A percentile compares a stretch with the other conserved stretches of the same genome.
Conservation (phyloP, 2,797 vertebrate genomes). For the Agapornis canus region DNA sequence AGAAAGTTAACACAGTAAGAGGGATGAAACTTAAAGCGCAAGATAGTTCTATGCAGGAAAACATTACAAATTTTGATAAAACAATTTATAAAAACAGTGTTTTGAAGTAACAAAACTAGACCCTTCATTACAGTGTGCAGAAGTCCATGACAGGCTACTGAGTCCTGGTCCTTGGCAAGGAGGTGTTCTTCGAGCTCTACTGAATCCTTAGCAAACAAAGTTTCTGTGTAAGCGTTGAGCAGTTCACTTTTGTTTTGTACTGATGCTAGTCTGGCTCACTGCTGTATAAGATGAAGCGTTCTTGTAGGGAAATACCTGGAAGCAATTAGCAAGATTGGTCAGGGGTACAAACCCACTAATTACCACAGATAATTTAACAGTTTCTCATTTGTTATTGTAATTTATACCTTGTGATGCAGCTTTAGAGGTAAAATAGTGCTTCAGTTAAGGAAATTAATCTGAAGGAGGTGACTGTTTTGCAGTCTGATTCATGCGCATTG, state of each 20-base stretch:
- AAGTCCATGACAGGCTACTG: neutral
- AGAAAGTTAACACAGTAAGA: neutral
- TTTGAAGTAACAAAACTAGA: neutral
- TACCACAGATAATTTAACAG: neutral
- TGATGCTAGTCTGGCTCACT: neutral
- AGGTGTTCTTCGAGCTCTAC: neutral
- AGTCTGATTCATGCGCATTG: constrained; percentile 5
- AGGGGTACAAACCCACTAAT: neutral
- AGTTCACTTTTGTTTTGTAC: neutral
- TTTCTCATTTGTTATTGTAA: neutral
- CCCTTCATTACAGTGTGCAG: neutral
- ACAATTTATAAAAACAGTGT: neutral
- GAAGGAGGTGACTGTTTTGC: neutral
- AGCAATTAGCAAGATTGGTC: neutral
- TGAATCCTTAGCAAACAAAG: neutral
- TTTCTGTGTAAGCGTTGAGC: neutral
- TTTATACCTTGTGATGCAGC: neutral
- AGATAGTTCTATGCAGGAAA: neutral
- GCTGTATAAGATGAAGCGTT: neutral
- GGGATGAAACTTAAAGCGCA: neutral
- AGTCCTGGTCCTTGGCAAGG: neutral
- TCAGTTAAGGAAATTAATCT: constrained; percentile 17
- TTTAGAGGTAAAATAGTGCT: neutral
- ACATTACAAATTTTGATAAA: neutral
- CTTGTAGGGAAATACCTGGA: neutral